A percentile compares a stretch with the other conserved stretches of the same genome.
These are phyloP conservation scores for Schizopygopsis pylzovi DNA, from an alignment of 2,797 vertebrate genomes.

Conservation along the genomic window DNA sequence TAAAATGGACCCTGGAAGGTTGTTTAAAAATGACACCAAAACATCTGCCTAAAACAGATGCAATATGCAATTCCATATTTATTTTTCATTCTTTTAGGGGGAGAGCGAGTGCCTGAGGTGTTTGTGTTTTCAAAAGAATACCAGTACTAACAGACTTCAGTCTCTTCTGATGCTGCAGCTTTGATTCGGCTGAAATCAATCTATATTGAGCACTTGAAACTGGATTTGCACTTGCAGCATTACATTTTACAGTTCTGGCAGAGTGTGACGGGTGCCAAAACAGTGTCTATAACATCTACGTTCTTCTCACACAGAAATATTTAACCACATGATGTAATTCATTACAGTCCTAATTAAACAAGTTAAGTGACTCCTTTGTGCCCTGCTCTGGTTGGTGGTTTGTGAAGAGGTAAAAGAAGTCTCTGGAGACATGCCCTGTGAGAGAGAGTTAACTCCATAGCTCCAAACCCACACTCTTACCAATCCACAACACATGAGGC, in stretches of 20 bases:
- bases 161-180: constrained; percentile 33
- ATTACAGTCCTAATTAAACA: constrained; percentile 56
- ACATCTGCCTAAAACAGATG: constrained; percentile 3
- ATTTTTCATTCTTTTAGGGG: constrained; percentile 21
- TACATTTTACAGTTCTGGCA: constrained; percentile 9
- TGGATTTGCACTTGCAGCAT: constrained; percentile 27
- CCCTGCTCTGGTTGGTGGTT: constrained; percentile 44
- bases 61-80: constrained; percentile 22
- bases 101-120: constrained; percentile 3
- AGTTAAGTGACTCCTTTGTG: constrained; percentile 49
- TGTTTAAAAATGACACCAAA: constrained; percentile 1
- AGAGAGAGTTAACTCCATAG: constrained; percentile 48
- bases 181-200: constrained; percentile 45
- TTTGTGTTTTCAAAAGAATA: constrained; percentile 39
- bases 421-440: constrained; percentile 50
- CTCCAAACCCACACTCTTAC: constrained; percentile 20
- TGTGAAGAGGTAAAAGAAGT: constrained; percentile 30
- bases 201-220: constrained; percentile 39
- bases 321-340: constrained; percentile 61
- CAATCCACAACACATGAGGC: constrained; percentile 50
- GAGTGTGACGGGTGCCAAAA: constrained; percentile 1
- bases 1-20: constrained; percentile 34
- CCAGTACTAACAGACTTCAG: constrained; percentile 24
- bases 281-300: background rate
- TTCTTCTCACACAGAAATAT: constrained; percentile 35